These are phyloP conservation scores for Tamandua tetradactyla DNA, from an alignment of 2,797 vertebrate genomes.

Conservation along the genomic window DNA sequence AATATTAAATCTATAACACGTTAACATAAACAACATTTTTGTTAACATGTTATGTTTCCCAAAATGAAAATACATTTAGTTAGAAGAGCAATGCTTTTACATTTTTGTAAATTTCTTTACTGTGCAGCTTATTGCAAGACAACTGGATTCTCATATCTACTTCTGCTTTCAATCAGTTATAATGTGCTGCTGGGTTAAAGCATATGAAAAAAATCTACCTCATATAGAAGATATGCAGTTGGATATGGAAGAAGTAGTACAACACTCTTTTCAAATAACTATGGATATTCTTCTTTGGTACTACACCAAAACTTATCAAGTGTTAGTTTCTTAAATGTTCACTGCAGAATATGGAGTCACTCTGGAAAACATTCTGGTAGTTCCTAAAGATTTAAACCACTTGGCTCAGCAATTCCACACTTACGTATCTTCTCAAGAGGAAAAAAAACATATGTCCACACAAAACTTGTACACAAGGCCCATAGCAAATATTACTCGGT, in stretches of 20 bases:
- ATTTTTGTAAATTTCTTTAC: background rate
- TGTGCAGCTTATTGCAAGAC: background rate
- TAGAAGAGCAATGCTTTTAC: background rate
- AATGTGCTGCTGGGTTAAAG: background rate
- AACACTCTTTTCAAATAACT: background rate
- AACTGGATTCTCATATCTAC: background rate
- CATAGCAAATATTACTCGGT: background rate
- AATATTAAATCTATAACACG: background rate
- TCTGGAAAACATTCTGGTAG: background rate
- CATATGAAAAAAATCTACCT: background rate
- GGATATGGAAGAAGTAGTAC: background rate
- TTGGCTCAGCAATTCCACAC: background rate
- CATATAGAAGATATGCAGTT: background rate
- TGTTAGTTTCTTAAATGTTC: background rate
- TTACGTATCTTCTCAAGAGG: background rate
- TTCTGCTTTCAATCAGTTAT: background rate
- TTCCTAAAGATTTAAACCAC: background rate
- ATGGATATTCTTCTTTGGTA: background rate
- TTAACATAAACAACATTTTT: background rate
- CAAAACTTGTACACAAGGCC: background rate
- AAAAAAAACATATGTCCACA: background rate
- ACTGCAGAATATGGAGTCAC: background rate
- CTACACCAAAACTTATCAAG: background rate
- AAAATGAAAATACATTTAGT: background rate
- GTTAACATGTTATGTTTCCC: background rate